These are phyloP conservation scores for Catocala nupta DNA, from an alignment of 2,888 invertebrate genomes.

Conservation along the genomic window DNA sequence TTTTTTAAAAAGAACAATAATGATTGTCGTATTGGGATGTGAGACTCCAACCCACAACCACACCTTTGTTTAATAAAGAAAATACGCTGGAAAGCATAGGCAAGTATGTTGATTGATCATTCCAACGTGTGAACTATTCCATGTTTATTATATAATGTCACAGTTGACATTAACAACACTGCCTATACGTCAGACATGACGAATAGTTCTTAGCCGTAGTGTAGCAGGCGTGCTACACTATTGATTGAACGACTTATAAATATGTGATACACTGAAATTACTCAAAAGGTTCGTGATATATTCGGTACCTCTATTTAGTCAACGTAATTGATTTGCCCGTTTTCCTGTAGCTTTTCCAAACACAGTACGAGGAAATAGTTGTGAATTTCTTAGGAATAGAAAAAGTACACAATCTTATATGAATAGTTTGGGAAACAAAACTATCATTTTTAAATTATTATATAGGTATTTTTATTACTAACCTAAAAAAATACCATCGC, in stretches of 20 bases:
- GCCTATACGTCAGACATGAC: background rate
- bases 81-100: too few species aligned
- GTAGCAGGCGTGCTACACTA: background rate
- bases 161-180: background rate
- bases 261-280: background rate
- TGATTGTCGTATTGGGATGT: too few species aligned
- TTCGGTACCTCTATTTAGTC: conserved; percentile 1
- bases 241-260: conserved; percentile 6
- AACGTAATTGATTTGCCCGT: conserved; percentile 3
- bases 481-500: too few species aligned
- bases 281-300: conserved; percentile 2
- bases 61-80: too few species aligned
- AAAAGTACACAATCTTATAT: background rate
- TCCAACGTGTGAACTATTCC: background rate
- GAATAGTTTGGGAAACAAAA: background rate
- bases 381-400: background rate
- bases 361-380: conserved; percentile 6
- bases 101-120: too few species aligned
- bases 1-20: too few species aligned
- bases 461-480: too few species aligned
- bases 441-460: too few species aligned
- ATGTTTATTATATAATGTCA: background rate
- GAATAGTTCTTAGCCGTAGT: background rate
- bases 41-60: too few species aligned
- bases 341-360: conserved; percentile 9